These are phyloP conservation scores for Nibea albiflora DNA, from an alignment of 2,113 vertebrate species.

Conservation along the genomic window DNA sequence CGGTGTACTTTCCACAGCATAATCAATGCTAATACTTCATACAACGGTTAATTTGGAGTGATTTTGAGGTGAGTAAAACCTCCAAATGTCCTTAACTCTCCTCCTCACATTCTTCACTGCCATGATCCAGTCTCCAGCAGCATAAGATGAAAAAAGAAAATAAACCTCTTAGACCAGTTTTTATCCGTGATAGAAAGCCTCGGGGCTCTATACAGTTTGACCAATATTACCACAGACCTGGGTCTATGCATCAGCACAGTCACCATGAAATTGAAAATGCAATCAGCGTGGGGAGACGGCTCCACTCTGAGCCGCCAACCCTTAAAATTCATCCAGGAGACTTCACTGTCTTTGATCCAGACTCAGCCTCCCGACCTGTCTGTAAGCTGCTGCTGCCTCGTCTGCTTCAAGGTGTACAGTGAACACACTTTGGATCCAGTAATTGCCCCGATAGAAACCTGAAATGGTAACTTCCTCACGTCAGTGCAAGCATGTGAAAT, in stretches of 20 bases:
- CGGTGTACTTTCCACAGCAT: neutral
- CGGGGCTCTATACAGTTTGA: neutral
- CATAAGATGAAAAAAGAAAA: neutral
- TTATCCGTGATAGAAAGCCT: neutral
- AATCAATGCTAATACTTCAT: neutral
- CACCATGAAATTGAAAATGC: conserved; percentile 56
- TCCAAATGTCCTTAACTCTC: neutral
- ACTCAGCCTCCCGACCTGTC: conserved; percentile 7
- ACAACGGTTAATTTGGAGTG: neutral
- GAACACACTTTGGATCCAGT: conserved; percentile 5
- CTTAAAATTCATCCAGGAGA: conserved; percentile 33
- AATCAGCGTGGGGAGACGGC: conserved; percentile 9
- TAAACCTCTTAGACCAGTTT: neutral
- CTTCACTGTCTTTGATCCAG: conserved; percentile 30
- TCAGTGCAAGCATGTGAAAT: conserved; percentile 4
- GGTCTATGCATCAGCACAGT: conserved; percentile 21
- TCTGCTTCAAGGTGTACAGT: conserved; percentile 20
- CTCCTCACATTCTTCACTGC: neutral
- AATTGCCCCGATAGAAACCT: neutral
- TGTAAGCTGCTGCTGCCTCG: conserved; percentile 30
- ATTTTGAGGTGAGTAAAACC: neutral
- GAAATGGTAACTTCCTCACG: neutral
- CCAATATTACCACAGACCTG: conserved; percentile 5
- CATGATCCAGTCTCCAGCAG: neutral
- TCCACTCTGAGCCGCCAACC: conserved; percentile 37